Evolutionary conservation across 2,113 vertebrate species (phyloP), one percentile per base, ranked within the genome.

Genomic region (Semicossyphus pulcher): DNA sequence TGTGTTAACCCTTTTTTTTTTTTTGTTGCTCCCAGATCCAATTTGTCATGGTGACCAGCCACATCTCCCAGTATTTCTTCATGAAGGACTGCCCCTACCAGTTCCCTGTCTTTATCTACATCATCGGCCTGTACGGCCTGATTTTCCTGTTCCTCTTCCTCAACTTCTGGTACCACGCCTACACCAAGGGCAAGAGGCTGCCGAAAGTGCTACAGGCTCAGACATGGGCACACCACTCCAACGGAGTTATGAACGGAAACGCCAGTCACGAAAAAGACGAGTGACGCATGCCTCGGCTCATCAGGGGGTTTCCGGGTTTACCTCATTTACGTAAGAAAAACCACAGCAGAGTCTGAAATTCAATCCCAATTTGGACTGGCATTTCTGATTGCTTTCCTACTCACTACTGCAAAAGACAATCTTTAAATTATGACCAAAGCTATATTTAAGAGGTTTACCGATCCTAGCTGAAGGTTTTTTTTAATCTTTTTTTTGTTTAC

Each of bases 151-250:
- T 97, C 48, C 94, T 99, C 63, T 99, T 99, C 86, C 93, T 99
- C 51, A 95, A 99, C 88, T 99, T 99, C 93, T 99, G 97, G 97
- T 98, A 99, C 90, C 93, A 96, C 0, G 97, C 98, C 79, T 99
- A 99, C 85, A 98, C 94, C 1, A 96, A 96, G 83, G 98, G 97
- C 73, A 95, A 98, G 85, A 92, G 98, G 82, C 93, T 95, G 36
- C 97, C 98, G 3, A 98, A 97, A 88, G 88, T 83, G 49, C 45
- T 94, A 72, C 94, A 92, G 92, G 94, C 93, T 39, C 91, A 94
- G 91, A 94, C 93, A 14, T 94, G 94, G 75, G 72, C 86, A 5
- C 91, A 72, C 78, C 94, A 91, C 83, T 83, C 56, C 47, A 97
- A 97, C 1, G 93, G 89, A 58, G 68, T 92, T 92, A 88, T 97